Evolutionary conservation across 2,797 vertebrate species (phyloP).

Genomic region (Pantherophis alleghaniensis): DNA sequence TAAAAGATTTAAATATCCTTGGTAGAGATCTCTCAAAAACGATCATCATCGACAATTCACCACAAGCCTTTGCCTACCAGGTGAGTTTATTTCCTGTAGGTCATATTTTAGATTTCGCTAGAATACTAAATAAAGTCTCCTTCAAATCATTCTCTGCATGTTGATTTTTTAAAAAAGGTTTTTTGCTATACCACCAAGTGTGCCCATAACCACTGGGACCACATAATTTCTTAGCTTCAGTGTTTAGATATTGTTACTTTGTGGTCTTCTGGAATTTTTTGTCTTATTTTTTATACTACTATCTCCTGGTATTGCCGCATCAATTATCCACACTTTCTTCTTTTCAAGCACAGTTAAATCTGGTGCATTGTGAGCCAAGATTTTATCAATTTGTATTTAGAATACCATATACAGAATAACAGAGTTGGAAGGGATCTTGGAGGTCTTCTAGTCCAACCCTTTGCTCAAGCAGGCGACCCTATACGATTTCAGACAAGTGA

Average conservation of each 20-base stretch:
- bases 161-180: background rate
- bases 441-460: too few relatives aligned
- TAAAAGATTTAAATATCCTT: slow-evolving; percentile 97
- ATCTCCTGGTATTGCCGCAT: background rate
- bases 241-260: background rate
- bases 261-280: background rate
- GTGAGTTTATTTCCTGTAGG: slow-evolving; percentile 65
- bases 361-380: background rate
- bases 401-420: too few relatives aligned
- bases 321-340: background rate
- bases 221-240: background rate
- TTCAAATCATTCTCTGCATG: background rate
- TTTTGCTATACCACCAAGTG: background rate
- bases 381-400: background rate
- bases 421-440: too few relatives aligned
- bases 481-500: too few relatives aligned
- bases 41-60: slow-evolving; percentile 99
- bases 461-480: too few relatives aligned
- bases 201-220: background rate
- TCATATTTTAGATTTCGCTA: background rate
- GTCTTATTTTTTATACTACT: background rate
- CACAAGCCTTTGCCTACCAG: slow-evolving; percentile 99
- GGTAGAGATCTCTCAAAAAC: slow-evolving; percentile 99
- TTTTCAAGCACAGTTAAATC: background rate
- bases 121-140: background rate